phyloP scores from a whole-genome alignment of 2,888 invertebrate species.

The Tethea ocularis region DNA sequence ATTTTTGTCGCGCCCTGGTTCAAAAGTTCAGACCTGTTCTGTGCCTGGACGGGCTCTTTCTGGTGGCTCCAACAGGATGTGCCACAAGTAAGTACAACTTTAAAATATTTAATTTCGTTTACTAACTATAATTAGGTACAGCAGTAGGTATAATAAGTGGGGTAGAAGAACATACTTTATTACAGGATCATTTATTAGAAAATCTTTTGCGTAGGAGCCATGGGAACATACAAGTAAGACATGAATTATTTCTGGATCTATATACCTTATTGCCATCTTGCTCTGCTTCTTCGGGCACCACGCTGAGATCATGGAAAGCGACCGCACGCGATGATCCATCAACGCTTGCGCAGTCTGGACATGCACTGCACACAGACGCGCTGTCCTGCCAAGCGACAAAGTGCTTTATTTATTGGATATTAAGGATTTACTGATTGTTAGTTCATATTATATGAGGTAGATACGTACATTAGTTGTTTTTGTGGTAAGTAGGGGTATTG shows the following conservation, averaged over 20 bases:
- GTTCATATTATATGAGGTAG: too few relatives aligned
- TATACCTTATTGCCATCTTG: constrained; percentile 61
- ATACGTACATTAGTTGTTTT: background rate
- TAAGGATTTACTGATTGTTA: constrained; percentile 19
- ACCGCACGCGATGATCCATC: constrained; percentile 66
- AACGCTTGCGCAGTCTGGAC: constrained; percentile 78
- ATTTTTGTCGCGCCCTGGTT: too few relatives aligned
- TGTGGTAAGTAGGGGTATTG: too few relatives aligned
- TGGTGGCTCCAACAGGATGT: too few relatives aligned
- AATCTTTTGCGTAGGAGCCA: background rate
- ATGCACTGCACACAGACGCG: constrained; percentile 81
- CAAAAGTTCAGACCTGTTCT: too few relatives aligned
- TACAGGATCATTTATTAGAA: background rate
- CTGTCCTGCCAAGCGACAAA: constrained; percentile 80
- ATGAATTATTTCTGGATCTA: constrained; percentile 11
- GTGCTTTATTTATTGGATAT: constrained; percentile 57
- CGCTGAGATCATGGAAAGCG: constrained; percentile 89
- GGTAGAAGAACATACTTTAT: background rate
- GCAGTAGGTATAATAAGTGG: background rate
- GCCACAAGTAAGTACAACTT: too few relatives aligned
- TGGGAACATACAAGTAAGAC: constrained; percentile 3
- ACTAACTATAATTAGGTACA: too few relatives aligned
- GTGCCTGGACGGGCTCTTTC: too few relatives aligned
- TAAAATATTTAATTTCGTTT: too few relatives aligned
- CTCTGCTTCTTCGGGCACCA: constrained; percentile 89